These are phyloP conservation scores for Drosophila recens DNA, from an alignment of 2,888 invertebrate species.

Conservation along the genomic window DNA sequence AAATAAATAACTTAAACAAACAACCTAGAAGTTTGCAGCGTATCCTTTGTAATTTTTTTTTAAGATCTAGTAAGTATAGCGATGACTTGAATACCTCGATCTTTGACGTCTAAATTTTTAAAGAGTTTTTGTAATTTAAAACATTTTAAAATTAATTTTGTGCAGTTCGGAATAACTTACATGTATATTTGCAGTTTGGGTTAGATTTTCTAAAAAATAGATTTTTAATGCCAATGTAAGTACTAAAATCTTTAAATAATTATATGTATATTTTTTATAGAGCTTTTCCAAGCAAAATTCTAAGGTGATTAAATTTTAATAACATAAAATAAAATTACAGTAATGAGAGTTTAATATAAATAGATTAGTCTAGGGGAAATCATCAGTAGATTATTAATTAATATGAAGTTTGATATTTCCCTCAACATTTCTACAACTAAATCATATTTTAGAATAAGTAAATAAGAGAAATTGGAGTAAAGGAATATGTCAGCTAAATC, in stretches of 20 bases:
- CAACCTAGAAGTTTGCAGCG: not conserved
- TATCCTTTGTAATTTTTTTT: too few relatives aligned
- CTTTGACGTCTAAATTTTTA: too few relatives aligned
- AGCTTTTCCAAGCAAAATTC: too few relatives aligned
- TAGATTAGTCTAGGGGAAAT: too few relatives aligned
- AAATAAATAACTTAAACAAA: not conserved
- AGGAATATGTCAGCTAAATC: conserved; percentile 49
- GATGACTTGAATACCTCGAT: not conserved
- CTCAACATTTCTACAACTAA: not conserved
- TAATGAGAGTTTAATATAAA: not conserved
- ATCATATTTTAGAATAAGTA: not conserved
- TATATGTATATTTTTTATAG: not conserved
- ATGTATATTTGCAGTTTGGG: too few relatives aligned
- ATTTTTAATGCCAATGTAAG: not conserved
- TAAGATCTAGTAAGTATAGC: not conserved
- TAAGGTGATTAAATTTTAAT: not conserved
- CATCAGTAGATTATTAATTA: not conserved
- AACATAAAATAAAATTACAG: too few relatives aligned
- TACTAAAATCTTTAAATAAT: not conserved
- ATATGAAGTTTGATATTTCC: not conserved
- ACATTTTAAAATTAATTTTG: not conserved
- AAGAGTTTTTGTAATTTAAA: not conserved
- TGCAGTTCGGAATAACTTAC: too few relatives aligned
- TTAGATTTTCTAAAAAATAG: not conserved
- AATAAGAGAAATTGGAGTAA: not conserved